These are phyloP conservation scores for Drosophila kambysellisi DNA, from an alignment of 2,888 invertebrate genomes.

Conservation along the genomic window DNA sequence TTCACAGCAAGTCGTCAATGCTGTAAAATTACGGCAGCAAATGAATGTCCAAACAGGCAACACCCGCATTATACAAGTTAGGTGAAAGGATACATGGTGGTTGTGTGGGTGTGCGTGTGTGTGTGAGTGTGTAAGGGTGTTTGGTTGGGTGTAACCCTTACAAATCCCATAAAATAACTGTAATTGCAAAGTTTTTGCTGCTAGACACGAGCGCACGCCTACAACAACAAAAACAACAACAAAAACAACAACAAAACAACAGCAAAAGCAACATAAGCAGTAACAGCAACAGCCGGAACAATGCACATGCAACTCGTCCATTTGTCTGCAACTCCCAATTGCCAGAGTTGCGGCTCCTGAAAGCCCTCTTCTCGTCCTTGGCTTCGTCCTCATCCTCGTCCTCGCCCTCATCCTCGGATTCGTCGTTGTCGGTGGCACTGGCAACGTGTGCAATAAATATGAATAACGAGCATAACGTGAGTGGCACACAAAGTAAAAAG, in stretches of 20 bases:
- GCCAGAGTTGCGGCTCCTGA: slow-evolving; percentile 36
- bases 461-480: slow-evolving; percentile 82
- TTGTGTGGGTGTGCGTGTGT: not conserved
- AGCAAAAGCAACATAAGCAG: slow-evolving; percentile 6
- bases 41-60: slow-evolving; percentile 72
- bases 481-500: slow-evolving; percentile 78
- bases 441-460: slow-evolving; percentile 80
- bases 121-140: not conserved
- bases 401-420: slow-evolving; percentile 9
- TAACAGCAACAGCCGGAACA: slow-evolving; percentile 46
- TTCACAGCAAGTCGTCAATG: slow-evolving; percentile 45
- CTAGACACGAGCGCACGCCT: slow-evolving; percentile 68
- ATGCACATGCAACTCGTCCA: slow-evolving; percentile 71
- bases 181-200: slow-evolving; percentile 80
- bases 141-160: slow-evolving; percentile 45
- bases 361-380: slow-evolving; percentile 13
- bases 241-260: slow-evolving; percentile 39
- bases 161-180: slow-evolving; percentile 81
- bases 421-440: slow-evolving; percentile 45
- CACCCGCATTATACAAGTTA: slow-evolving; percentile 28
- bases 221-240: slow-evolving; percentile 37
- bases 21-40: slow-evolving; percentile 66
- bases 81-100: not conserved
- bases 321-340: slow-evolving; percentile 58
- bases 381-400: slow-evolving; percentile 8